Evolutionary conservation across 2,113 vertebrate genomes (phyloP).

Genomic region (Eublepharis macularius): DNA sequence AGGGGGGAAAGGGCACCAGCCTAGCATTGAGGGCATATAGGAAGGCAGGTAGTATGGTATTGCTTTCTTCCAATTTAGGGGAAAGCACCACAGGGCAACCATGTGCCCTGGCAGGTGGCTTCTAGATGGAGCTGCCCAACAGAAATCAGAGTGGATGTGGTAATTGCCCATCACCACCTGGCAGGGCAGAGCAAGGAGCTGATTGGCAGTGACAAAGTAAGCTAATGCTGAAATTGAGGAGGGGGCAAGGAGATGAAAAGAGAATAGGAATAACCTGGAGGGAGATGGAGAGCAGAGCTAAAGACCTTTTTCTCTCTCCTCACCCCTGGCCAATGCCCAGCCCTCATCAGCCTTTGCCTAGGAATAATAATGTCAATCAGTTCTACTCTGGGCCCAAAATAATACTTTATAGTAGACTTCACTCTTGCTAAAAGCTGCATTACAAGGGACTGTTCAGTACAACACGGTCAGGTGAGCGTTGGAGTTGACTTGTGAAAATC

Average conservation of each 20-base stretch:
- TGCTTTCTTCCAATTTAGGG: neutral
- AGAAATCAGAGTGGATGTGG: neutral
- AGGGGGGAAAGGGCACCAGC: too few relatives aligned
- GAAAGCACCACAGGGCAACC: neutral
- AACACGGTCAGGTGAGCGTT: neutral
- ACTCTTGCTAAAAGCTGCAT: too few relatives aligned
- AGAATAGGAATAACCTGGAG: neutral
- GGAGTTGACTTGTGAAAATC: neutral
- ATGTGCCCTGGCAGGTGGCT: neutral
- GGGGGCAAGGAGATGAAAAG: neutral
- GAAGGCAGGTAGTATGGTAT: neutral
- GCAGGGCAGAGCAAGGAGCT: neutral
- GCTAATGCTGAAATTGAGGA: neutral
- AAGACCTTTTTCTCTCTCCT: neutral
- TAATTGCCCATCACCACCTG: neutral
- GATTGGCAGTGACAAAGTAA: neutral
- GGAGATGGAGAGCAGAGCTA: neutral
- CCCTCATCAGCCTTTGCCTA: neutral
- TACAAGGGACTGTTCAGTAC: neutral
- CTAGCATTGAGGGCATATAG: too few relatives aligned
- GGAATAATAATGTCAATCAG: accelerated
- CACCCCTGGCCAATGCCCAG: neutral
- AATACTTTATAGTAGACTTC: neutral
- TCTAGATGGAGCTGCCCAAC: neutral
- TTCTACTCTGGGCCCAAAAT: neutral